Conservation (phyloP, 2,888 invertebrate genomes). For the Sarcophaga subvicina region DNA sequence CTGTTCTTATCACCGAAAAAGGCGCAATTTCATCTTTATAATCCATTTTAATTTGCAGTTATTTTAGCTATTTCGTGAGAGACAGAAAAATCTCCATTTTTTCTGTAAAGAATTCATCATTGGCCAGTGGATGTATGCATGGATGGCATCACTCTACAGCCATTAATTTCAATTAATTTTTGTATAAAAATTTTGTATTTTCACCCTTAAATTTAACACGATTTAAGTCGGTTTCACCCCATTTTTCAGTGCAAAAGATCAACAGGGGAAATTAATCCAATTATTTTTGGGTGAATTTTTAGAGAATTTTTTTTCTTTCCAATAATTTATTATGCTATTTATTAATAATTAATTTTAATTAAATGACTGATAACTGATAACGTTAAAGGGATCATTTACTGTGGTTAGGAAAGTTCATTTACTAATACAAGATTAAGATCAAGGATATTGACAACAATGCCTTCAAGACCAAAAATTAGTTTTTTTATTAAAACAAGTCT, state of each 20-base stretch:
- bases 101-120: slow-evolving; percentile 3
- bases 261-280: slow-evolving; percentile 24
- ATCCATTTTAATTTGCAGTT: background rate
- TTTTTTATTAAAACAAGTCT: too few species aligned
- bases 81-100: background rate
- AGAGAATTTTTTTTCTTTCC: background rate
- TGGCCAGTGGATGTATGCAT: slow-evolving; percentile 11
- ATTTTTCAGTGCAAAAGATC: slow-evolving; percentile 12
- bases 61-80: background rate
- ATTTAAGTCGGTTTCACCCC: background rate
- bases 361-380: background rate
- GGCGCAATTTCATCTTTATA: background rate
- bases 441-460: too few species aligned
- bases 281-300: slow-evolving; percentile 34
- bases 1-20: background rate
- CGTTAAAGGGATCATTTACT: too few species aligned
- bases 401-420: too few species aligned
- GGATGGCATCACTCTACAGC: slow-evolving; percentile 2
- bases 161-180: slow-evolving; percentile 43
- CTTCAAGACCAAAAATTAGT: too few species aligned
- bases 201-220: slow-evolving; percentile 29
- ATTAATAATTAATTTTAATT: background rate
- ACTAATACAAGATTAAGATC: too few species aligned
- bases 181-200: background rate
- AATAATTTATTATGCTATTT: background rate